These are phyloP conservation scores for Numenius phaeopus DNA, from an alignment of 2,797 vertebrate genomes.

Conservation along the genomic window DNA sequence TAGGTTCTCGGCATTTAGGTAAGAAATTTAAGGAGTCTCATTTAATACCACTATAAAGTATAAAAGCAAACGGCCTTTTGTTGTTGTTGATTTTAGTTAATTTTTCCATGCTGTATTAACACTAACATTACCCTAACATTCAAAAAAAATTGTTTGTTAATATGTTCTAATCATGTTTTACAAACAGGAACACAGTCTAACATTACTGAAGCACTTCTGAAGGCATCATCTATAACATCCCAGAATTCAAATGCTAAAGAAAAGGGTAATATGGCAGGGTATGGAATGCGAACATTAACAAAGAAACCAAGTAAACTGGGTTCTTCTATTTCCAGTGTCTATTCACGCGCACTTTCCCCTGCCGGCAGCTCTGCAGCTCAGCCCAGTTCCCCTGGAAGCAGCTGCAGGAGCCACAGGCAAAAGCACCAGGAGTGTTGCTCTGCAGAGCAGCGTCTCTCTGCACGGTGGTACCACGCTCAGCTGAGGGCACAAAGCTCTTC, in stretches of 20 bases:
- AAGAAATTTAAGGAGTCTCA: not conserved
- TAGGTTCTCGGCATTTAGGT: not conserved
- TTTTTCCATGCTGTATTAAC: not conserved
- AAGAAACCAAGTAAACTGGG: not conserved
- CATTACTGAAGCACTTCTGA: not conserved
- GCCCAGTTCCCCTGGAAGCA: not conserved
- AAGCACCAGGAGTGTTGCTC: not conserved
- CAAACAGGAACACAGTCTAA: not conserved
- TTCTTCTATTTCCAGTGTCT: not conserved
- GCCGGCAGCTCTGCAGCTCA: not conserved
- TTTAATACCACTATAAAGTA: not conserved
- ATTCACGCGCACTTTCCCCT: not conserved
- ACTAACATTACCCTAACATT: not conserved
- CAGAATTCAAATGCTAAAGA: not conserved
- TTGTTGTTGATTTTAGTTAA: not conserved
- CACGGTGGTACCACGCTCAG: accelerated
- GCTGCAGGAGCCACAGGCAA: not conserved
- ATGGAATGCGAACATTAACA: not conserved
- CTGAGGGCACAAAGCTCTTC: not conserved
- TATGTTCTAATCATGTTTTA: not conserved
- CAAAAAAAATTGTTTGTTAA: not conserved
- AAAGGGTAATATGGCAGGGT: not conserved
- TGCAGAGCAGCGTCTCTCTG: not conserved
- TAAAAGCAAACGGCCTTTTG: not conserved
- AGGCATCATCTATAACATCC: not conserved